Evolutionary conservation across 2,113 vertebrate species (phyloP), one percentile per base, ranked within the genome.

Genomic region (Oenanthe oenanthe): DNA sequence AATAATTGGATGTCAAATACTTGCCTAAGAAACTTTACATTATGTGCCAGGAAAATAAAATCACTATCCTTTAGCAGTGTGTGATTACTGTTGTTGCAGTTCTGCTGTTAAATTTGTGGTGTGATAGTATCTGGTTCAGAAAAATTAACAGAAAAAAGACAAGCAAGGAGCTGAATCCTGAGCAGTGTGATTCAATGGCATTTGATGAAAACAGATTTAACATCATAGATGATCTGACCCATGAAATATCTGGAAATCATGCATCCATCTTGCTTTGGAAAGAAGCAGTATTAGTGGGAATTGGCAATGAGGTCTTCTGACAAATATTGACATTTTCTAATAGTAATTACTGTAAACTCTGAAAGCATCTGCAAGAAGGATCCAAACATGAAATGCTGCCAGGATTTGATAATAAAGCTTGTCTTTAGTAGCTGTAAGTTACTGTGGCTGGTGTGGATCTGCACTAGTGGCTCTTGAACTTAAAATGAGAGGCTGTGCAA

Each of bases 401-500:
- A 63, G 29, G 24, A 43, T 4, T 14, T 89, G 47, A 24, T 47
- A 56, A 68, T 18, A 25, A 13, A 80, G 6, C 42, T 74, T 66
- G 47, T 54, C 12, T 65, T 89, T 34, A 34, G 36, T 20, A 53
- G 36, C 66, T 91, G 22, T 42, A 32, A 85, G 58, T 51, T 42
- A 28, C 40, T 47, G 19, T 40, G 68, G 40, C 53, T 1, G 3
- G 2, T 54, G 31, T 48, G 42, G 50, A 60, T 21, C 12, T 57
- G 16, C 10, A 13, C 13, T 17, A 45, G 63, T 4, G 38, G 36
- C 48, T 86, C 25, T 54, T 11, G 20, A 40, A 13, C 54, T 53
- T 72, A 60, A 60, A 65, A 63, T 0, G 0, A 43, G 65, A 68
- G 7, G 26, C 32, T 0, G 0, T 84, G 31, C 25, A 53, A 50